Conservation (phyloP, 2,888 invertebrate species). For the Tetheella fluctuosa region DNA sequence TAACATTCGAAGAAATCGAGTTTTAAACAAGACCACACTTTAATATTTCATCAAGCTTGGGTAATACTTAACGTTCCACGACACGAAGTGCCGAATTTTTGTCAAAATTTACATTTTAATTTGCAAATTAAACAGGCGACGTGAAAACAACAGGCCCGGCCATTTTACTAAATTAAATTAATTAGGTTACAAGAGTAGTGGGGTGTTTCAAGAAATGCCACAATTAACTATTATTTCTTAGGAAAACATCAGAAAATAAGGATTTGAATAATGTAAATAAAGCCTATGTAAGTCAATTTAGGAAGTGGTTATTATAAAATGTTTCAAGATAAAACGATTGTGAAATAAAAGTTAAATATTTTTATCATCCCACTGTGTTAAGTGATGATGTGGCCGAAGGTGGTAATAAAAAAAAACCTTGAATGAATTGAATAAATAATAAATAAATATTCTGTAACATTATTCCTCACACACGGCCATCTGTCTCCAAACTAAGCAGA, state of each 20-base stretch:
- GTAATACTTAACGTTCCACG: not conserved
- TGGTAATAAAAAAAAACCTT: no score
- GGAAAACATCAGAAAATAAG: not conserved
- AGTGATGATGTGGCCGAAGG: no score
- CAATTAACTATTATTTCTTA: not conserved
- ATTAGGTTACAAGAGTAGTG: conserved; percentile 8
- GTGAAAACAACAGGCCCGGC: conserved; percentile 6
- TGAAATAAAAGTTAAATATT: no score
- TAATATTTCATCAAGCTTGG: not conserved
- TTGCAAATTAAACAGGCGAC: conserved; percentile 16
- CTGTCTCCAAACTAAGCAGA: no score
- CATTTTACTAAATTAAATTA: conserved; percentile 8
- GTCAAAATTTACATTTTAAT: conserved; percentile 21
- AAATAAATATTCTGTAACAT: no score
- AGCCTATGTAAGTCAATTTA: not conserved
- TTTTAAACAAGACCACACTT: no score
- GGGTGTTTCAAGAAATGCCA: not conserved
- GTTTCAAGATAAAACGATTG: no score
- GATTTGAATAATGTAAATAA: not conserved
- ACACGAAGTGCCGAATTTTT: conserved; percentile 16
- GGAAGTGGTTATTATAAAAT: not conserved
- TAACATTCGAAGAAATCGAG: no score
- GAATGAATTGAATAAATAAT: no score
- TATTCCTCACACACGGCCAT: no score
- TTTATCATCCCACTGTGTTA: no score